phyloP scores from a whole-genome alignment of 2,113 vertebrate genomes.

The Rhinoptilus africanus region DNA sequence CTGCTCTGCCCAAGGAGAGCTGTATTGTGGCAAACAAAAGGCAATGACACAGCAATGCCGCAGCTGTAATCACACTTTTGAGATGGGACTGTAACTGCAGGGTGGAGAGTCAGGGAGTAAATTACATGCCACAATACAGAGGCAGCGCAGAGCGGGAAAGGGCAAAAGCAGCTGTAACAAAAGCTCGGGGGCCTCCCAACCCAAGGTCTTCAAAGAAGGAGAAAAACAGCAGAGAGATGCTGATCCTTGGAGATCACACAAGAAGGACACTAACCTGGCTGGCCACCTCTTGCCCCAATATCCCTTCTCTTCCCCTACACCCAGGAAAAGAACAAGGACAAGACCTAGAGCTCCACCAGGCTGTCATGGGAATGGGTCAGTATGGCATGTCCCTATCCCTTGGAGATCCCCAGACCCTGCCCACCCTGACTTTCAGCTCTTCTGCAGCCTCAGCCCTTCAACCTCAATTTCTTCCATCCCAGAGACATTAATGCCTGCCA shows the following conservation, averaged over 20 bases:
- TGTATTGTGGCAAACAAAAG: slow-evolving; percentile 65
- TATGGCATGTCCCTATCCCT: neutral
- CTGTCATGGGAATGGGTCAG: neutral
- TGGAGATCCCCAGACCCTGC: neutral
- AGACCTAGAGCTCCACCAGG: neutral
- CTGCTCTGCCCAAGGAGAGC: slow-evolving; percentile 25
- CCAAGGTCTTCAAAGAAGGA: neutral
- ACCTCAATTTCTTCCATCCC: neutral
- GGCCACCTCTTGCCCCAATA: neutral
- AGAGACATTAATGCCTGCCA: neutral
- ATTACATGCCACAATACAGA: neutral
- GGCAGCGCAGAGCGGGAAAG: neutral
- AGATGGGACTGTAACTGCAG: slow-evolving; percentile 10
- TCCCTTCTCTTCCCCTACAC: neutral
- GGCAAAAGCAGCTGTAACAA: neutral
- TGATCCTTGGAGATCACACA: neutral
- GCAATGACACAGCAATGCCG: neutral
- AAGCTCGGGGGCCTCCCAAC: neutral
- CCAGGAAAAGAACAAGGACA: neutral
- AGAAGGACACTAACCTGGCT: neutral
- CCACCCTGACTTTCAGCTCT: neutral
- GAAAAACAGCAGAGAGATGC: neutral
- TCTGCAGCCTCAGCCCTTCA: neutral
- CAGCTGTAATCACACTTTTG: slow-evolving; percentile 37
- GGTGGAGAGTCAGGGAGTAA: slow-evolving; percentile 18